Evolutionary conservation across 1,140 invertebrate genomes (phyloP), one percentile per base, ranked within the genome.

Genomic region (Phymorhynchus buccinoides): DNA sequence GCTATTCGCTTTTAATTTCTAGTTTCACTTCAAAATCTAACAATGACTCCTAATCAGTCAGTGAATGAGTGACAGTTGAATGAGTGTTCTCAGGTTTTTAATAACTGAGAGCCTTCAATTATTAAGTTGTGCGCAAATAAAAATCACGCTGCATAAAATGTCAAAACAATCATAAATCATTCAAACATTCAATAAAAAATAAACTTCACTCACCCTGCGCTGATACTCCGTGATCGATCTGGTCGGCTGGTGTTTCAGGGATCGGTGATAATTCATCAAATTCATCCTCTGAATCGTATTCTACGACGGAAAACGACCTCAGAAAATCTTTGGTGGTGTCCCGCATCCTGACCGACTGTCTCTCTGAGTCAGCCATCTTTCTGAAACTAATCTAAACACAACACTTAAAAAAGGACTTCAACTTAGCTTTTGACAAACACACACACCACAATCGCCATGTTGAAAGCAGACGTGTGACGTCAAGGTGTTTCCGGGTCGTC

Each of bases 231-330:
- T n/a, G n/a, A 79, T 84, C 82, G 71, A 52, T 27, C 32, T 6
- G 16, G 22, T 86, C 83, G 44, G 32, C 86, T 32, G 68, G 75
- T 35, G 56, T 85, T 77, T 87, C 86, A 14, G 84, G 84, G 42
- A 87, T 87, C 1, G 86, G 84, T 4, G 84, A 73, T 27, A 87
- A 66, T 80, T 80, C 84, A 27, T 83, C 84, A 77, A 84, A 87
- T 42, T 87, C 86, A 30, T 80, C 79, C 39, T 87, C 86, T 1
- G 77, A 77, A 41, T 87, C 86, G 66, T 80, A 87, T 0, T 87
- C 86, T 27, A 82, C 86, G 18, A 87, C 78, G 32, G 86, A 85
- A 84, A 87, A 85, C 35, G 84, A 85, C 44, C 86, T n/a, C 1
- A 87, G 68, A 68, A 87, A 87, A 1, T 85, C 84, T 7, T 44